Conservation (phyloP, 2,797 vertebrate genomes). For the Scomberomorus guttatus region DNA sequence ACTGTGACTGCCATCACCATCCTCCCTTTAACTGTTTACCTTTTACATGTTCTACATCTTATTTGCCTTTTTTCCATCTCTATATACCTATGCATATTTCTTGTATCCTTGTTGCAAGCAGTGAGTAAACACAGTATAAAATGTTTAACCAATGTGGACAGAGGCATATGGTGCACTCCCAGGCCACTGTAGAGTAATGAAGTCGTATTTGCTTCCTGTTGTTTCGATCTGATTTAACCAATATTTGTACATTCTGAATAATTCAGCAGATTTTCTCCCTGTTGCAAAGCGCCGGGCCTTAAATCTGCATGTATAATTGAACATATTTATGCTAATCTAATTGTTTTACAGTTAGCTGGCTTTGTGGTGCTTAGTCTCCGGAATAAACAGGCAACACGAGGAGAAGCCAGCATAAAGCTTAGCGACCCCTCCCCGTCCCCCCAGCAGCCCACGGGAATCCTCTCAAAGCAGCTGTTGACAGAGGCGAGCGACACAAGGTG, state of each 20-base stretch:
- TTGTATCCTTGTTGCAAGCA: conserved; percentile 17
- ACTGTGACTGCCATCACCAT: neutral
- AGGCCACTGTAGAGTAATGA: conserved; percentile 60
- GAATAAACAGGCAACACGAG: conserved; percentile 65
- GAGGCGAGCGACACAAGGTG: conserved; percentile 47
- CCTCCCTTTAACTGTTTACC: neutral
- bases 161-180: conserved; percentile 61
- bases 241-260: conserved; percentile 73
- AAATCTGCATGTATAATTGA: conserved; percentile 78
- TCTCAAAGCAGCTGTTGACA: conserved; percentile 70
- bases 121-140: conserved; percentile 30
- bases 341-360: conserved; percentile 76
- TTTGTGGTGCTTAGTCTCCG: conserved; percentile 72
- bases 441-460: conserved; percentile 56
- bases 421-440: conserved; percentile 27
- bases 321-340: conserved; percentile 79
- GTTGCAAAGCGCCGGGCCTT: conserved; percentile 57
- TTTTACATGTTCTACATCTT: neutral
- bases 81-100: neutral
- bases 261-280: conserved; percentile 58
- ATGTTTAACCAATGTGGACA: conserved; percentile 54
- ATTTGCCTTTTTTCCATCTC: neutral
- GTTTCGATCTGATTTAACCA: conserved; percentile 69
- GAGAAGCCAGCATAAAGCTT: conserved; percentile 49
- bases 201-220: conserved; percentile 65